These are phyloP conservation scores for Donacobius atricapilla DNA, from an alignment of 2,113 vertebrate species.

Conservation along the genomic window DNA sequence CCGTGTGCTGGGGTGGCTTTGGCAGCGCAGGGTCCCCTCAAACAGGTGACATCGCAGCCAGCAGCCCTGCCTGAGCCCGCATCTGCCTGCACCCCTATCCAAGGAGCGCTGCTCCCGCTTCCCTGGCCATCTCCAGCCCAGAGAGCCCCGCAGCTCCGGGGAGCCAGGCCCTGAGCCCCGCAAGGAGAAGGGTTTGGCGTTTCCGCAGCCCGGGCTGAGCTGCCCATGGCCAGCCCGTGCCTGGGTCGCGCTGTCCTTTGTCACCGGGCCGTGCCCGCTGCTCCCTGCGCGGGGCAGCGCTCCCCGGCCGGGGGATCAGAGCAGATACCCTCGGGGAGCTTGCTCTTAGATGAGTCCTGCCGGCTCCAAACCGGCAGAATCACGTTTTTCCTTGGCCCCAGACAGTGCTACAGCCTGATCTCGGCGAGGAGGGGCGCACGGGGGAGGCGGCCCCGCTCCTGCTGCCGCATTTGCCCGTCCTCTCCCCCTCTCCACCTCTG, in stretches of 20 bases:
- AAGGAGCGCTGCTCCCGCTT: fast-evolving
- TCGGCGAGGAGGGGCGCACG: neutral
- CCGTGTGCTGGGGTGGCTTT: neutral
- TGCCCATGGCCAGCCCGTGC: neutral
- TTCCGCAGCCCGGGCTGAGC: neutral
- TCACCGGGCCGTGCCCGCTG: neutral
- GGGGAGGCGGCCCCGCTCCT: neutral
- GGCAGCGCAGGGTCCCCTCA: neutral
- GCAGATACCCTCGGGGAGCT: conserved; percentile 39
- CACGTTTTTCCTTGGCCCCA: conserved; percentile 66
- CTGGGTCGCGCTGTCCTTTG: fast-evolving
- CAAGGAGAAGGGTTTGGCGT: neutral
- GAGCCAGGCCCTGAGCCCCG: neutral
- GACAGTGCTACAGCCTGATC: conserved; percentile 34
- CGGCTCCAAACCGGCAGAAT: conserved; percentile 52
- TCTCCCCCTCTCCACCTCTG: neutral
- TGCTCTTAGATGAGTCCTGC: conserved; percentile 60
- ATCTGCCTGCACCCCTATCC: fast-evolving
- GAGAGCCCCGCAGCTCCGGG: neutral
- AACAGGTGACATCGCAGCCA: neutral
- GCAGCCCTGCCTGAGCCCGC: fast-evolving
- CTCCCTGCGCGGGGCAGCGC: neutral
- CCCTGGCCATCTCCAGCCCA: neutral
- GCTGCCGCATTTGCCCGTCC: neutral
- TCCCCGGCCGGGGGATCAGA: conserved; percentile 7